Percentiles rank a stretch among this genome's conserved stretches.
Evolutionary conservation across 2,888 invertebrate genomes (phyloP).

Genomic region (Thelaira solivaga): DNA sequence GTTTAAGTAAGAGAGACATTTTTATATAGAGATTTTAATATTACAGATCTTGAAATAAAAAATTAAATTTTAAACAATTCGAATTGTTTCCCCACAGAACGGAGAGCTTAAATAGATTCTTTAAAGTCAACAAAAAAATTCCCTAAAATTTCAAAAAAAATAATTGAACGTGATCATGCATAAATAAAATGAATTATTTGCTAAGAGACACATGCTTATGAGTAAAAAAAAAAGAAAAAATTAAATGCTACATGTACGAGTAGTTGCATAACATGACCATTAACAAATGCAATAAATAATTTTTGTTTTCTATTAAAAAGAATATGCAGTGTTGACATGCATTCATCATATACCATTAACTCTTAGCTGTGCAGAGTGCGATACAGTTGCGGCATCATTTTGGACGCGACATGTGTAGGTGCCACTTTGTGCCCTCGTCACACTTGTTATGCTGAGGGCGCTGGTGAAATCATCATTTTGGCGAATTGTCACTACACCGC

Average conservation of each 20-base stretch:
- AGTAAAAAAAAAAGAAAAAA: not conserved
- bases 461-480: slow-evolving; percentile 81
- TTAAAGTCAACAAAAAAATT: slow-evolving; percentile 9
- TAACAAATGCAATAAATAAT: slow-evolving; percentile 2
- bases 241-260: not conserved
- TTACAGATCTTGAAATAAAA: slow-evolving; percentile 32
- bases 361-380: slow-evolving; percentile 80
- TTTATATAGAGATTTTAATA: slow-evolving; percentile 41
- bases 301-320: not conserved
- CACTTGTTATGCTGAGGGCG: slow-evolving; percentile 80
- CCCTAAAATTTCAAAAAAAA: not conserved
- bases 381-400: slow-evolving; percentile 80
- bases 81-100: not conserved
- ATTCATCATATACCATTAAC: slow-evolving; percentile 79
- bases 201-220: not conserved
- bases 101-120: slow-evolving; percentile 14
- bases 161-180: too few relatives aligned
- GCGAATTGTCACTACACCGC: slow-evolving; percentile 79
- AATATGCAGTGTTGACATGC: slow-evolving; percentile 42
- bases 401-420: slow-evolving; percentile 80
- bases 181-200: too few relatives aligned
- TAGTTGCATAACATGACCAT: not conserved
- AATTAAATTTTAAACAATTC: slow-evolving; percentile 21
- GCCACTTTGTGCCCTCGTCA: slow-evolving; percentile 80
- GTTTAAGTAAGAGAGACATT: slow-evolving; percentile 56